phyloP scores from a whole-genome alignment of 2,113 vertebrate species.

The Notothenia coriiceps region DNA sequence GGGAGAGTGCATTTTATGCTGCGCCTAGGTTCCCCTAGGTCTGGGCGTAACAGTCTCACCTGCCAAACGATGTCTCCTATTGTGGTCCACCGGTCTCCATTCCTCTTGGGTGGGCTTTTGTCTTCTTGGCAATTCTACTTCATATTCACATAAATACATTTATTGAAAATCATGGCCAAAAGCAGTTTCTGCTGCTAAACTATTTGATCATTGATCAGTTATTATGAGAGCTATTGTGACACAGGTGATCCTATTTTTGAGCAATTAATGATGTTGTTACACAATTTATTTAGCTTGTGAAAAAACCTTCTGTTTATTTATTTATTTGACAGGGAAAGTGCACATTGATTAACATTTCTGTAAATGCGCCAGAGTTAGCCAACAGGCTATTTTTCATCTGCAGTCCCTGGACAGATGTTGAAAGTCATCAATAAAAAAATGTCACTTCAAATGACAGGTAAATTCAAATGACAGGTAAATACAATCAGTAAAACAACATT shows the following conservation, averaged over 20 bases:
- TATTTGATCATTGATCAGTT: conserved; percentile 7
- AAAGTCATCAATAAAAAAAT: too few relatives aligned
- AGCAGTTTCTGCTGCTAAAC: background rate
- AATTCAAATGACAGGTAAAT: too few relatives aligned
- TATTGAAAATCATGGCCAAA: background rate
- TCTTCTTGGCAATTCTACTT: background rate
- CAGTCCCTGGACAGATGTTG: too few relatives aligned
- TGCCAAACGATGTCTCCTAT: background rate
- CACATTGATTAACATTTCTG: too few relatives aligned
- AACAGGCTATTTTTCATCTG: too few relatives aligned
- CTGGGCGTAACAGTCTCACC: too few relatives aligned
- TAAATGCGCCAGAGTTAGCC: too few relatives aligned
- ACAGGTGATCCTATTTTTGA: background rate
- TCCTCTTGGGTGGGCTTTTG: background rate
- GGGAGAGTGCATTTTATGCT: too few relatives aligned
- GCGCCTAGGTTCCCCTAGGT: too few relatives aligned
- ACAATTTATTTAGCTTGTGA: background rate
- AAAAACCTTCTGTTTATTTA: background rate
- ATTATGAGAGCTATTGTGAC: background rate
- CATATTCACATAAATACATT: background rate
- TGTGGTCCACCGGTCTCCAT: conserved; percentile 12
- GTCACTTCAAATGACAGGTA: too few relatives aligned
- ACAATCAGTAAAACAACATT: too few relatives aligned
- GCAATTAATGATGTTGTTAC: background rate
- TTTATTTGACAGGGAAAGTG: too few relatives aligned